Evolutionary conservation across 1,140 invertebrate genomes (phyloP).

Genomic region (Heliconius hewitsoni): DNA sequence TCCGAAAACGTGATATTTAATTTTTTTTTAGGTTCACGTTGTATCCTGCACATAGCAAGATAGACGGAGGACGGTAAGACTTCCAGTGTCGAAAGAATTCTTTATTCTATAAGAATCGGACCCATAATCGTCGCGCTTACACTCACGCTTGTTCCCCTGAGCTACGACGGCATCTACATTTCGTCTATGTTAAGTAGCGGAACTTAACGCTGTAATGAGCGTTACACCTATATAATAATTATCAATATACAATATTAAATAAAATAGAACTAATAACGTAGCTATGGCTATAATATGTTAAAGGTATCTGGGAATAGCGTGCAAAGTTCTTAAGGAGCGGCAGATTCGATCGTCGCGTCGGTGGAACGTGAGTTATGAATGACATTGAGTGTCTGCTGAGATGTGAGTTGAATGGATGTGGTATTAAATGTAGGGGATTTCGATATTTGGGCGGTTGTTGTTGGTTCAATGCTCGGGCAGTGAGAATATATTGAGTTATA

Average conservation of each 20-base stretch:
- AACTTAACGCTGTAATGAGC: no score
- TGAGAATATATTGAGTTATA: no score
- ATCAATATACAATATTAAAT: not conserved
- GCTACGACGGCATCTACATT: no score
- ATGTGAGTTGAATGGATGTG: slow-evolving; percentile 32
- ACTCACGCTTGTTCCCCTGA: no score
- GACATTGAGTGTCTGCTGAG: slow-evolving; percentile 39
- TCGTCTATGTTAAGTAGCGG: not conserved
- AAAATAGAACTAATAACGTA: not conserved
- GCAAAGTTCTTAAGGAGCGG: slow-evolving; percentile 43
- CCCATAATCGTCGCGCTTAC: not conserved
- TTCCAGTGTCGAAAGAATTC: not conserved
- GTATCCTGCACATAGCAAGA: not conserved
- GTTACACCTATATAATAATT: not conserved
- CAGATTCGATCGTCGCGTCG: slow-evolving; percentile 40
- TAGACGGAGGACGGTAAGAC: not conserved
- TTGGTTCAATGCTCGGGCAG: no score
- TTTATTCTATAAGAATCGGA: not conserved
- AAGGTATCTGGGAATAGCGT: slow-evolving; percentile 32
- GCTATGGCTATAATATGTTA: not conserved
- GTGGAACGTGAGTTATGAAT: slow-evolving; percentile 50
- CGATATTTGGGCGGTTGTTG: no score
- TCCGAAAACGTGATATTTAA: not conserved
- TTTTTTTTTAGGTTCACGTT: not conserved
- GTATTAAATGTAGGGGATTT: slow-evolving; percentile 9